phyloP scores from a whole-genome alignment of 2,888 invertebrate genomes.

The Melieria picta region DNA sequence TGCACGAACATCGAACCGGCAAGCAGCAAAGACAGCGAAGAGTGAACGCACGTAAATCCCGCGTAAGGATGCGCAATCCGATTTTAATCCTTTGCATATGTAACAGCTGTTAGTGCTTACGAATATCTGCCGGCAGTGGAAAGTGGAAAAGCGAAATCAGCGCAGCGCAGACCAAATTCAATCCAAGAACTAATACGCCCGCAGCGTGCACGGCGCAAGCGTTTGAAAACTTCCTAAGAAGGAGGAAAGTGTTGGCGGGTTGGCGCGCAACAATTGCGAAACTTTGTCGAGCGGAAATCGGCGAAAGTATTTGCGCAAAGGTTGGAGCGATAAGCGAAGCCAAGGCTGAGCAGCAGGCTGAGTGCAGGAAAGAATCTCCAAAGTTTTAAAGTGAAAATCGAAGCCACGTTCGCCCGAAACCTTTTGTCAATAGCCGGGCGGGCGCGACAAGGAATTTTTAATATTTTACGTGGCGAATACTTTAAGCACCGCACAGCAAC shows the following conservation, averaged over 20 bases:
- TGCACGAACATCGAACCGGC: too few species aligned
- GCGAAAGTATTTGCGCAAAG: neutral
- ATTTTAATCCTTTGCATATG: constrained; percentile 22
- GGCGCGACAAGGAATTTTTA: neutral
- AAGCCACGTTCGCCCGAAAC: neutral
- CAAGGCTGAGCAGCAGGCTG: too few species aligned
- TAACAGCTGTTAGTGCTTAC: neutral
- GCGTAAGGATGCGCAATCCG: constrained; percentile 1
- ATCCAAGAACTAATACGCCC: constrained; percentile 11
- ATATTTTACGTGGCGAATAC: neutral
- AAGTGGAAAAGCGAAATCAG: neutral
- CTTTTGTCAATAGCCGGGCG: neutral
- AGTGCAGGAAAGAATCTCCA: too few species aligned
- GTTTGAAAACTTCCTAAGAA: constrained; percentile 18
- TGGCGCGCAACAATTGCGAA: constrained; percentile 7
- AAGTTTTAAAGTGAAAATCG: neutral
- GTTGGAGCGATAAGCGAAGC: neutral
- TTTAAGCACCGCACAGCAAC: neutral
- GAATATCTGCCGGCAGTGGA: too few species aligned
- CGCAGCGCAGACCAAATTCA: neutral
- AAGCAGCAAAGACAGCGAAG: too few species aligned
- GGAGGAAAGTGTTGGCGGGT: neutral
- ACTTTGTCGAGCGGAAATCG: constrained; percentile 9
- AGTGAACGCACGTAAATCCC: neutral
- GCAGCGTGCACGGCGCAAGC: constrained; percentile 5